A percentile compares a stretch with the other conserved stretches of the same genome.
Evolutionary conservation across 2,113 vertebrate species (phyloP).

Genomic region (Periophthalmus modestus): DNA sequence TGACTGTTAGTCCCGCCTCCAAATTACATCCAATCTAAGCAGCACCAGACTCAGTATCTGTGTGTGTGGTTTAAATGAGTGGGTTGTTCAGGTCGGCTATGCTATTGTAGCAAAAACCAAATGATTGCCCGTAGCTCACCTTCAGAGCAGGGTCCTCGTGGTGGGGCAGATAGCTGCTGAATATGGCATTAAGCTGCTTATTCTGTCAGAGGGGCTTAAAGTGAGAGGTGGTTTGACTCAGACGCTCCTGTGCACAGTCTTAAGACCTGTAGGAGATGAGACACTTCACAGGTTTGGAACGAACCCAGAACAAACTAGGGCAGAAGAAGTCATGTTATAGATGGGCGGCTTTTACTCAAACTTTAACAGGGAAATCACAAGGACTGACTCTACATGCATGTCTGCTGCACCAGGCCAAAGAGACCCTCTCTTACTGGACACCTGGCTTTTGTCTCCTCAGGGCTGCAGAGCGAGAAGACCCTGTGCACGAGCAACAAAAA

Average conservation of each 20-base stretch:
- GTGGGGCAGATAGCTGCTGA: neutral
- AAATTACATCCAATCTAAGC: no score
- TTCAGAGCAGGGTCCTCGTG: neutral
- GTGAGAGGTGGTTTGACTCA: neutral
- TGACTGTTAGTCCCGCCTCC: no score
- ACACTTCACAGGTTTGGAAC: neutral
- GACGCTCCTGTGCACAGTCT: neutral
- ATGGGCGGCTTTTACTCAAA: neutral
- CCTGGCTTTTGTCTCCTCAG: no score
- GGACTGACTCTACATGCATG: no score
- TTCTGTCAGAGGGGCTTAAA: slow-evolving; percentile 2
- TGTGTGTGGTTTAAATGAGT: no score
- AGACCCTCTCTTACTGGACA: no score
- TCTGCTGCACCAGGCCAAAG: no score
- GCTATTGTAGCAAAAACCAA: neutral
- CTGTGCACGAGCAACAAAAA: no score
- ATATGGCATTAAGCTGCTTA: neutral
- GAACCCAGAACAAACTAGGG: neutral
- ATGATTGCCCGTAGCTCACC: neutral
- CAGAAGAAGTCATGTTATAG: neutral
- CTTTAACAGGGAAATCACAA: no score
- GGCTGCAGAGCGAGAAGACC: no score
- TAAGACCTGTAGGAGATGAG: neutral
- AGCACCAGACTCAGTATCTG: no score
- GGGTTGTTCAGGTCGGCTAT: neutral